Evolutionary conservation across 1,140 invertebrate genomes (phyloP).

Genomic region (Megalonaias nervosa): DNA sequence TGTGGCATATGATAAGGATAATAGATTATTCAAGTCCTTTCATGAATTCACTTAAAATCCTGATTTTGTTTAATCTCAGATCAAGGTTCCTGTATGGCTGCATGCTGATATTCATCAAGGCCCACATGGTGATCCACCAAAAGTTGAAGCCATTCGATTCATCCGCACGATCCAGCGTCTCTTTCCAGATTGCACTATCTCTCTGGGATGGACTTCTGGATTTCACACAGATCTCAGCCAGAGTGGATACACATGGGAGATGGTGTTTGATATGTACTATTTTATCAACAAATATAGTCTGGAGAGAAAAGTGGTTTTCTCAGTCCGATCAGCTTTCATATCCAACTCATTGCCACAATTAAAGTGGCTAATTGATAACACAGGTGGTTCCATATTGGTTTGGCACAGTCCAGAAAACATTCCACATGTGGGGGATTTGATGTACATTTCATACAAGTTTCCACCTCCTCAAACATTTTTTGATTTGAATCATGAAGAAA

Average conservation of each 20-base stretch:
- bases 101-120: slow-evolving; percentile 91
- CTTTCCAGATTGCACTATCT: slow-evolving; percentile 81
- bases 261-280: slow-evolving; percentile 83
- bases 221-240: slow-evolving; percentile 72
- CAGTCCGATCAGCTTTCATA: slow-evolving; percentile 83
- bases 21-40: neutral
- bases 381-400: slow-evolving; percentile 47
- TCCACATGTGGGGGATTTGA: slow-evolving; percentile 48
- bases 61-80: slow-evolving; percentile 70
- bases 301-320: slow-evolving; percentile 83
- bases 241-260: slow-evolving; percentile 78
- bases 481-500: slow-evolving; percentile 53
- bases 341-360: slow-evolving; percentile 76
- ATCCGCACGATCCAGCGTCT: slow-evolving; percentile 74
- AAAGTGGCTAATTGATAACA: slow-evolving; percentile 68
- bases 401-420: slow-evolving; percentile 48
- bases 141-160: slow-evolving; percentile 82
- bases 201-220: slow-evolving; percentile 90
- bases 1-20: neutral
- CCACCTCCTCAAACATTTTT: slow-evolving; percentile 57
- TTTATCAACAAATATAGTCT: slow-evolving; percentile 75
- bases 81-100: slow-evolving; percentile 86
- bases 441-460: slow-evolving; percentile 62
- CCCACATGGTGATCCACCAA: slow-evolving; percentile 78
- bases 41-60: neutral